These are phyloP conservation scores for Harpalus rufipes DNA, from an alignment of 2,888 invertebrate species.

Conservation along the genomic window DNA sequence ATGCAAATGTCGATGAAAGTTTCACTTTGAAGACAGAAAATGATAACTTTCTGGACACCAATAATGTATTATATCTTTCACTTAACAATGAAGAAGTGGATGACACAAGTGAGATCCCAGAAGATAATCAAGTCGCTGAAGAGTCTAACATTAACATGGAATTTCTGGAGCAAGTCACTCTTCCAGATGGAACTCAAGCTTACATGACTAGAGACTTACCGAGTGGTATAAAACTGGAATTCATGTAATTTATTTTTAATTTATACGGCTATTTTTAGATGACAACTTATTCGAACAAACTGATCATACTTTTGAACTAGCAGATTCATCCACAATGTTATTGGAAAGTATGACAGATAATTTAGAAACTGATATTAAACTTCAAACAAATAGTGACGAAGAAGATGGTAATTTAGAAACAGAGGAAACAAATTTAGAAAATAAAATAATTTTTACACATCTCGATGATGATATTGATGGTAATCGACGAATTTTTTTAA, in stretches of 20 bases:
- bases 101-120: slow-evolving; percentile 58
- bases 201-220: slow-evolving; percentile 53
- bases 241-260: not conserved
- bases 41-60: slow-evolving; percentile 66
- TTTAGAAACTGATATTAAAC: slow-evolving; percentile 21
- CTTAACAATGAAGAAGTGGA: slow-evolving; percentile 67
- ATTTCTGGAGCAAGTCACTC: slow-evolving; percentile 65
- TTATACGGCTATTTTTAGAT: slow-evolving; percentile 10
- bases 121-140: slow-evolving; percentile 41
- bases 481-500: slow-evolving; percentile 3
- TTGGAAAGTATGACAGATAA: slow-evolving; percentile 27
- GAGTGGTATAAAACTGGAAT: slow-evolving; percentile 9
- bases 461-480: slow-evolving; percentile 32
- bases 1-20: slow-evolving; percentile 70
- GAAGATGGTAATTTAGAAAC: slow-evolving; percentile 73
- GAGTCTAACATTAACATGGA: slow-evolving; percentile 57
- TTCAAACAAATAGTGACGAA: slow-evolving; percentile 69
- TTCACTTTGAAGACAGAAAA: slow-evolving; percentile 71
- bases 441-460: slow-evolving; percentile 52
- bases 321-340: slow-evolving; percentile 38
- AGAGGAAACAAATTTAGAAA: slow-evolving; percentile 70
- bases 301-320: slow-evolving; percentile 29
- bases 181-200: slow-evolving; percentile 67
- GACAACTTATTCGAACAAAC: slow-evolving; percentile 35
- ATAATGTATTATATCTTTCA: slow-evolving; percentile 68